These are phyloP conservation scores for Egretta garzetta DNA, from an alignment of 2,113 vertebrate genomes.

Conservation along the genomic window DNA sequence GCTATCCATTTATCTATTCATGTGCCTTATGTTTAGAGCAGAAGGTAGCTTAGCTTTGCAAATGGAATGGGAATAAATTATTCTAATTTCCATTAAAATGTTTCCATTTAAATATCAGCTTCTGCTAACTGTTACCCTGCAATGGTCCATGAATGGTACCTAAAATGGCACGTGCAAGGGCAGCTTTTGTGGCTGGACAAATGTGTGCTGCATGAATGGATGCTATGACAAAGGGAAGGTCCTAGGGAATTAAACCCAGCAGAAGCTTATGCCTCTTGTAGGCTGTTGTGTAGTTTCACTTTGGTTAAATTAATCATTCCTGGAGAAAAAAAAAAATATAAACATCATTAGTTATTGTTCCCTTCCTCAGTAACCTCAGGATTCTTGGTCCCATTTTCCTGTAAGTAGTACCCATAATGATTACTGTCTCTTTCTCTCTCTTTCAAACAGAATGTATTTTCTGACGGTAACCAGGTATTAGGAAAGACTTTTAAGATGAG, in stretches of 20 bases:
- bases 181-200: not conserved
- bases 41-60: not conserved
- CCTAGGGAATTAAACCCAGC: not conserved
- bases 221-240: not conserved
- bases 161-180: not conserved
- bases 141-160: not conserved
- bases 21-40: not conserved
- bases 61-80: conserved; percentile 19
- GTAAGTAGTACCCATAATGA: not conserved
- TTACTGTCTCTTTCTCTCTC: not conserved
- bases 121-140: not conserved
- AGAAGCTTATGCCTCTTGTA: not conserved
- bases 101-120: not conserved
- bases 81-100: conserved; percentile 24
- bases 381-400: not conserved
- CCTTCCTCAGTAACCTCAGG: not conserved
- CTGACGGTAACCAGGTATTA: not conserved
- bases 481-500: not conserved
- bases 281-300: not conserved
- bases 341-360: not conserved
- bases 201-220: not conserved
- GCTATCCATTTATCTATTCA: not conserved
- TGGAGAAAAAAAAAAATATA: not conserved
- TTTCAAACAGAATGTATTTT: not conserved
- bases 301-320: not conserved